A percentile compares a stretch with the other conserved stretches of the same genome.
These are phyloP conservation scores for Acanthoscelides obtectus DNA, from an alignment of 2,888 invertebrate species.

Conservation along the genomic window DNA sequence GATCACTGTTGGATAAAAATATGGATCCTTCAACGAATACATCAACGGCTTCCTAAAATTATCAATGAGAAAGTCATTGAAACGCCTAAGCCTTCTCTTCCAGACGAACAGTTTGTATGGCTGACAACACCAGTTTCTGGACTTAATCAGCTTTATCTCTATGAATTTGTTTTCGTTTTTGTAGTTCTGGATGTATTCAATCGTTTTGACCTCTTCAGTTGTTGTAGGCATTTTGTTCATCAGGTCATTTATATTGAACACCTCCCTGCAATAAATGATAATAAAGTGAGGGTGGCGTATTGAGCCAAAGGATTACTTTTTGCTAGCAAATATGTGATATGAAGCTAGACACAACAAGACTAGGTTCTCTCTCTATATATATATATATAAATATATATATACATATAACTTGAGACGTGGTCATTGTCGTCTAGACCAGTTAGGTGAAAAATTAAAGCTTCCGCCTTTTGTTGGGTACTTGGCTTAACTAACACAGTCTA, in stretches of 20 bases:
- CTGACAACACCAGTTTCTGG: slow-evolving; percentile 22
- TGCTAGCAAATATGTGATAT: no score
- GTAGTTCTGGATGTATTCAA: slow-evolving; percentile 27
- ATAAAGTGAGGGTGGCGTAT: no score
- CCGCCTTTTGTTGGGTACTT: no score
- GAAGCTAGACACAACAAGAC: no score
- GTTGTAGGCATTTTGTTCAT: slow-evolving; percentile 14
- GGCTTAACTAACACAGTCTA: no score
- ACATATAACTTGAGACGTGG: no score
- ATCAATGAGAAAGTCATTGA: slow-evolving; percentile 23
- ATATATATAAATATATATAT: no score
- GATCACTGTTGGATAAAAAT: slow-evolving; percentile 28
- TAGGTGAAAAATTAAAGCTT: no score
- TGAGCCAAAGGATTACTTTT: no score
- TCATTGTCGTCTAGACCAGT: no score
- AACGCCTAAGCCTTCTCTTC: slow-evolving; percentile 20
- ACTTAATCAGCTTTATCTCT: slow-evolving; percentile 21
- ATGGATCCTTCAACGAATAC: slow-evolving; percentile 21
- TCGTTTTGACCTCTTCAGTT: slow-evolving; percentile 21
- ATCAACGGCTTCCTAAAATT: slow-evolving; percentile 24
- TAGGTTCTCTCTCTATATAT: no score
- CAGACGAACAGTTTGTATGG: slow-evolving; percentile 26
- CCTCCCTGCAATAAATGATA: neutral
- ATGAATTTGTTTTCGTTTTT: slow-evolving; percentile 17
- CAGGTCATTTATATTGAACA: slow-evolving; percentile 17